Evolutionary conservation across 1,140 invertebrate species (phyloP).

Genomic region (Tetranychus cinnabarinus): DNA sequence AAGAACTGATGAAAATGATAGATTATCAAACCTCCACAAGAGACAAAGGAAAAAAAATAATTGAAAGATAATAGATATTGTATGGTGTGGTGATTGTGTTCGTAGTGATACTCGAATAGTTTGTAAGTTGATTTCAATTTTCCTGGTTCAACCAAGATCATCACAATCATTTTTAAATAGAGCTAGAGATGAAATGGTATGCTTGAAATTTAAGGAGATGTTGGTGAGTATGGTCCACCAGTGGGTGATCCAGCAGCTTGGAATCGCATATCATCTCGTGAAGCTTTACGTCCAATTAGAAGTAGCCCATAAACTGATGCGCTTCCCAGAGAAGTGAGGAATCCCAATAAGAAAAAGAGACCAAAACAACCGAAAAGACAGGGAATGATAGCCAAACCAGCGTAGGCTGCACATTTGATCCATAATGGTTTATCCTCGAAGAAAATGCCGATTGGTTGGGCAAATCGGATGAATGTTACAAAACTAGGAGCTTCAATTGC

Average conservation of each 20-base stretch:
- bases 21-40: too few relatives aligned
- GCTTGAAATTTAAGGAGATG: conserved; percentile 4
- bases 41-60: too few relatives aligned
- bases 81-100: too few relatives aligned
- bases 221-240: conserved; percentile 9
- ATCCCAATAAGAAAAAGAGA: conserved; percentile 6
- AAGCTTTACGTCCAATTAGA: conserved; percentile 2
- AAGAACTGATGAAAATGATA: too few relatives aligned
- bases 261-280: conserved; percentile 8
- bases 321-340: conserved; percentile 1
- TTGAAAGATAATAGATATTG: too few relatives aligned
- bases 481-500: conserved; percentile 10
- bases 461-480: conserved; percentile 9
- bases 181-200: neutral
- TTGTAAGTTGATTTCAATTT: neutral
- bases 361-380: conserved; percentile 7
- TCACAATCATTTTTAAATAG: neutral
- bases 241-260: conserved; percentile 2
- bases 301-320: conserved; percentile 6
- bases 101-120: too few relatives aligned
- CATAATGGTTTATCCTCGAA: conserved; percentile 9
- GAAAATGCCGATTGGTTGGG: conserved; percentile 8
- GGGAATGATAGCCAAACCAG: conserved; percentile 6
- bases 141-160: neutral
- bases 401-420: conserved; percentile 9